Base-by-base conservation (phyloP, 2,888 invertebrate species). In the Adelognathus sp. region DNA sequence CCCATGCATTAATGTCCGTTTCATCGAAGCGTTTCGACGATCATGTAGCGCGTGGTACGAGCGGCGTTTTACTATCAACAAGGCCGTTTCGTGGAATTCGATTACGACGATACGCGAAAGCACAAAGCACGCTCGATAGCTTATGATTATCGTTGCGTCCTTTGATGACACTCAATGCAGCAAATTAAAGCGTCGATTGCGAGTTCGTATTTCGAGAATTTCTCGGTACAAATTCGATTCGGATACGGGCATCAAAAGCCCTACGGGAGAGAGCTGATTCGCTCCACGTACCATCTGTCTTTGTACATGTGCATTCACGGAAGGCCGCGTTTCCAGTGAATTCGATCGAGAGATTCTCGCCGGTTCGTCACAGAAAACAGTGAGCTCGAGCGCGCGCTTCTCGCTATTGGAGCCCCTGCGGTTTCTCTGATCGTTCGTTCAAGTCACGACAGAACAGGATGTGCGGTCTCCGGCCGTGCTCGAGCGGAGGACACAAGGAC, bases 391-490 rank as follows among this genome's bases (percentile, higher is more conserved):
- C 18, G n/a, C n/a, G 29, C 24, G 11, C 21, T 18, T 50, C 36
- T 46, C 36, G 4, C 29, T 31, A 46, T 58, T 60, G 33, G 36
- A 24, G 29, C n/a, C 14, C 50, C 36, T 54, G 56, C 70, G 58
- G 58, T 50, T 70, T 50, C 60, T 60, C 70, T 70, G 33, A 39
- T 60, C 64, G 66, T 24, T 58, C 50, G 41, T 58, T 58, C 73
- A 54, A 70, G 75, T 79, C 70, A 75, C 71, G 75, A 71, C 44
- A 54, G 33, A 29, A 31, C 60, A 50, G 74, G 78, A 74, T 79
- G 71, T 67, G 75, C 79, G 74, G 74, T 72, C 67, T 67, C 60
- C 56, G 79, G 67, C 71, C 75, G 54, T n/a, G n/a, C n/a, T n/a
- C n/a, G n/a, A n/a, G n/a, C 58, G 5, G 14, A 3, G 64, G 58